phyloP scores from a whole-genome alignment of 2,797 vertebrate genomes.

The Tachyglossus aculeatus region DNA sequence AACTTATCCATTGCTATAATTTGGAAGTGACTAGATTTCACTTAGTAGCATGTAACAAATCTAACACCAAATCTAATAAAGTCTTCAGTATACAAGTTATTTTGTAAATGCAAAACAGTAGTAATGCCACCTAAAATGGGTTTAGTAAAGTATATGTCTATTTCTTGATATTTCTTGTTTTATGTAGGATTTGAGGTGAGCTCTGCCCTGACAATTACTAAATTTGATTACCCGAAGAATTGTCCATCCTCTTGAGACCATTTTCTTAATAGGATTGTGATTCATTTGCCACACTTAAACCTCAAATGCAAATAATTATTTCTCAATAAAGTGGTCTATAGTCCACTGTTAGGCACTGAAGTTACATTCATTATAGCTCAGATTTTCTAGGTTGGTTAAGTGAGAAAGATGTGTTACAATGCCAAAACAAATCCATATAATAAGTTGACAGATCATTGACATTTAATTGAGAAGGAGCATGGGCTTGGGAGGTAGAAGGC shows the following conservation, averaged over 20 bases:
- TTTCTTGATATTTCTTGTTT: constrained; percentile 6
- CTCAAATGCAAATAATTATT: not conserved
- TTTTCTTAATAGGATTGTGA: not conserved
- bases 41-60: not conserved
- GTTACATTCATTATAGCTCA: not conserved
- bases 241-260: not conserved
- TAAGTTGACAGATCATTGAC: too few relatives aligned
- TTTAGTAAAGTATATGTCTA: not conserved
- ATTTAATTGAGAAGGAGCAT: too few relatives aligned
- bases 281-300: not conserved
- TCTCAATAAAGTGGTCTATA: not conserved
- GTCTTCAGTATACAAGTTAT: not conserved
- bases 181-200: not conserved
- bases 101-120: not conserved
- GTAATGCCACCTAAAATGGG: not conserved
- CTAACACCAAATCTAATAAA: constrained; percentile 2
- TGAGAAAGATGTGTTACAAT: not conserved
- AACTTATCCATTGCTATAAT: not conserved
- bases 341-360: not conserved
- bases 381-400: not conserved
- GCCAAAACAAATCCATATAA: not conserved
- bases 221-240: not conserved
- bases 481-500: too few relatives aligned
- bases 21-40: not conserved
- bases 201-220: not conserved